Percentiles rank a stretch among this genome's conserved stretches.
These are phyloP conservation scores for Loris lydekkerianus DNA, from an alignment of 2,797 vertebrate genomes.

Conservation along the genomic window DNA sequence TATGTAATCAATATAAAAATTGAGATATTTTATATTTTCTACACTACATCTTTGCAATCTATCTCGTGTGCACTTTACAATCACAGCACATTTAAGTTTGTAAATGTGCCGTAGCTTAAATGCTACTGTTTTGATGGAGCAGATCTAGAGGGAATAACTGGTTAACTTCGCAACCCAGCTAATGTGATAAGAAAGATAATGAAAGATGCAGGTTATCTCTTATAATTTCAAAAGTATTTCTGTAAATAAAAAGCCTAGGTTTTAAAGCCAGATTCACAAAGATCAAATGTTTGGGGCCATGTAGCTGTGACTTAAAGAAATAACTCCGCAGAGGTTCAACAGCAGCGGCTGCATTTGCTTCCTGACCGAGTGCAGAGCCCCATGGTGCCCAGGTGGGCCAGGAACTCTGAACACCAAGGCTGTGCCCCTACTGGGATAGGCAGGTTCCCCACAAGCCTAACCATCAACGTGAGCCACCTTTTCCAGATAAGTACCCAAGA, in stretches of 20 bases:
- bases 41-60: background rate
- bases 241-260: background rate
- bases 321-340: background rate
- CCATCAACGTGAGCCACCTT: background rate
- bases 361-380: background rate
- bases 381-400: fast-evolving
- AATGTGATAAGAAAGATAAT: background rate
- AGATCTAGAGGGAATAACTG: background rate
- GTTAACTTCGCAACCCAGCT: too few species aligned
- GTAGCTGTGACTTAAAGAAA: background rate
- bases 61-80: background rate
- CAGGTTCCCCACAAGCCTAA: background rate
- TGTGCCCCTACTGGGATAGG: background rate
- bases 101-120: background rate
- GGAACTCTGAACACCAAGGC: too few species aligned
- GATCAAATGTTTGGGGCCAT: background rate
- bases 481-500: background rate
- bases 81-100: background rate
- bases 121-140: background rate
- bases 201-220: slow-evolving; percentile 9
- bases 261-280: slow-evolving; percentile 44
- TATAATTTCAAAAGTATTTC: slow-evolving; percentile 16
- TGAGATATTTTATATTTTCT: background rate
- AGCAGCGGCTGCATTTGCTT: too few species aligned
- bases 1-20: background rate